A percentile compares a stretch with the other conserved stretches of the same genome.
These are phyloP conservation scores for Chrysomela aeneicollis DNA, from an alignment of 2,888 invertebrate genomes.

Conservation along the genomic window DNA sequence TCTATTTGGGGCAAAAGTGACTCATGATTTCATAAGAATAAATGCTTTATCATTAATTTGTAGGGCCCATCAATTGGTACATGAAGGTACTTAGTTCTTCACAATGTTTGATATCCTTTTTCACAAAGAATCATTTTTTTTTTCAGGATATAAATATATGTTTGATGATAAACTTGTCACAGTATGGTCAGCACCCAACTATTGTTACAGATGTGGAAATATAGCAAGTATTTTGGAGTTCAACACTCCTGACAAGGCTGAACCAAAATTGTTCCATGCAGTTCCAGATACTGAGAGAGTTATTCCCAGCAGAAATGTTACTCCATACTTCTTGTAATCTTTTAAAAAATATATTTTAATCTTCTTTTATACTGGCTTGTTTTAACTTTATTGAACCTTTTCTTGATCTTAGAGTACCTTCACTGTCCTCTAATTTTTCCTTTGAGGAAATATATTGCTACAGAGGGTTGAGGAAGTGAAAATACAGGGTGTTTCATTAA, in stretches of 20 bases:
- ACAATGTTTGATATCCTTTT: neutral
- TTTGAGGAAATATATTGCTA: too few species aligned
- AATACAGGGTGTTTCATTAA: too few species aligned
- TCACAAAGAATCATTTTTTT: conserved; percentile 14
- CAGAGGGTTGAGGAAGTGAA: too few species aligned
- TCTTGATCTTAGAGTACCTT: too few species aligned
- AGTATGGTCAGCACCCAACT: conserved; percentile 99
- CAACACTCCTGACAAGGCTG: conserved; percentile 77
- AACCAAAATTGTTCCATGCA: conserved; percentile 90
- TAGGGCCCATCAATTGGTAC: conserved; percentile 97
- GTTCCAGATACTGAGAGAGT: conserved; percentile 95
- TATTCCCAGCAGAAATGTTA: conserved; percentile 90
- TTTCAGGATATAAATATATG: conserved; percentile 94
- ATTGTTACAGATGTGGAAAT: conserved; percentile 99
- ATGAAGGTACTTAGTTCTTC: conserved; percentile 78
- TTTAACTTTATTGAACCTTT: conserved; percentile 16
- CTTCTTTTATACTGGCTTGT: conserved; percentile 23
- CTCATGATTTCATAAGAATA: conserved; percentile 92
- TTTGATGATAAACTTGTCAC: conserved; percentile 97
- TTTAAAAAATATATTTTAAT: conserved; percentile 33
- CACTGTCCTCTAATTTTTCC: too few species aligned
- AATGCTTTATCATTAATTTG: conserved; percentile 95
- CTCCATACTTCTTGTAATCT: conserved; percentile 93
- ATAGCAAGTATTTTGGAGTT: conserved; percentile 96
- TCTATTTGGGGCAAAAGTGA: conserved; percentile 94